Base-by-base conservation (phyloP, 2,113 vertebrate genomes). In the Lepisosteus osseus region DNA sequence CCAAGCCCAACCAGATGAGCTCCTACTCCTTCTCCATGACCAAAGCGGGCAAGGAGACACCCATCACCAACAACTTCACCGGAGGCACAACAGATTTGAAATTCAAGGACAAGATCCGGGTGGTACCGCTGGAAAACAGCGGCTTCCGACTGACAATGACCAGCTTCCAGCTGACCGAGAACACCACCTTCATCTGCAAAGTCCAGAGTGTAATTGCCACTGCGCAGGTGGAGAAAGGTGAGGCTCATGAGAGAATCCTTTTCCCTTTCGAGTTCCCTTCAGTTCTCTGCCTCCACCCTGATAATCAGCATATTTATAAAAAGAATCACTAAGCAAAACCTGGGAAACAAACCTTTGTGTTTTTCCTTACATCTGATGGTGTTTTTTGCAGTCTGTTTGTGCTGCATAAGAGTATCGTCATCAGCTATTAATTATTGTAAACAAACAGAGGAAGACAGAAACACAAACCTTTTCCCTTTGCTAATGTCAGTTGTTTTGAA, bases 101-200 rank as follows among this genome's bases (percentile, higher is more conserved):
- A 4, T 91, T 89, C 73, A 82, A 68, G 45, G 80, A 77, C 43
- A 85, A 81, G 44, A 89, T 84, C 55, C 42, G 62, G 1, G 90
- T 92, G 64, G 74, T 72, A 56, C 73, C 80, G 13, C 71, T 90
- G 15, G 69, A 87, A 0, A 76, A 85, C 0, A 44, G 83, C 0
- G 87, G 87, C 45, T 90, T 87, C 74, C 83, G 84, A 17, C 75
- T 93, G 81, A 90, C 71, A 1, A 71, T 92, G 42, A 42, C 0
- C 0, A 74, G 42, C 68, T 88, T 76, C 80, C 72, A 6, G 0
- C 72, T 87, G 6, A 76, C 76, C 3, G 76, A 84, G 69, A 90
- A 90, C 76, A 88, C 87, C 61, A 91, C 87, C 1, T 92, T 87
- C 78, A 83, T 90, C 43, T 93, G 91, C 77, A 88, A 84, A 77